Evolutionary conservation across 2,113 vertebrate genomes (phyloP).

Genomic region (Anguilla japonica): DNA sequence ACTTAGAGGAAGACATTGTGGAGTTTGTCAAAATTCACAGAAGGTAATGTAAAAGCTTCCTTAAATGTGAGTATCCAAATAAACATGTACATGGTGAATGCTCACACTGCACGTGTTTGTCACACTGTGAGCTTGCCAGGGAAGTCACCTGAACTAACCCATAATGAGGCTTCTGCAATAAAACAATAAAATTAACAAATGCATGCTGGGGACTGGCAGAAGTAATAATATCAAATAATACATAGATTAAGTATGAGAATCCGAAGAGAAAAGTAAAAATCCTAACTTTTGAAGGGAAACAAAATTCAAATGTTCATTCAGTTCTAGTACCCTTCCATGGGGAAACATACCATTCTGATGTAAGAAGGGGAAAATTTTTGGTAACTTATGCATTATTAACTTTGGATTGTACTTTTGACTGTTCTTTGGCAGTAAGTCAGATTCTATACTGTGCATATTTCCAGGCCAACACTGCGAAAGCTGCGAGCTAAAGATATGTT

Average conservation of each 20-base stretch:
- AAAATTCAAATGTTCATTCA: neutral
- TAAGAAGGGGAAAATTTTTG: neutral
- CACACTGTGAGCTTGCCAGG: neutral
- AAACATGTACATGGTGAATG: neutral
- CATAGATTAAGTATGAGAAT: neutral
- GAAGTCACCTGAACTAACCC: neutral
- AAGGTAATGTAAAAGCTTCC: conserved; percentile 67
- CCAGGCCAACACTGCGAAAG: conserved; percentile 90
- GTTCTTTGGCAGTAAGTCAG: neutral
- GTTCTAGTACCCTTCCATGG: neutral
- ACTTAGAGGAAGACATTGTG: conserved; percentile 87
- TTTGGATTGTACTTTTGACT: neutral
- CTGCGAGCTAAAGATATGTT: conserved; percentile 94
- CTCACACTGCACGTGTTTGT: neutral
- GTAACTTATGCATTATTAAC: neutral
- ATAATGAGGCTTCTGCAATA: too few relatives aligned
- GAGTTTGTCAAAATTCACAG: conserved; percentile 87
- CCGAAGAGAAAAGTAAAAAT: too few relatives aligned
- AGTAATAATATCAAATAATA: neutral
- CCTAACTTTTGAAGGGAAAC: neutral
- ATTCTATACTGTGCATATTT: conserved; percentile 36
- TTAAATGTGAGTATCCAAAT: neutral
- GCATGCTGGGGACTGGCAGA: neutral
- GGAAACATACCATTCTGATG: neutral
- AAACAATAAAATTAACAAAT: neutral